phyloP scores from a whole-genome alignment of 1,140 invertebrate species.

The Oncopodura yosiiana region DNA sequence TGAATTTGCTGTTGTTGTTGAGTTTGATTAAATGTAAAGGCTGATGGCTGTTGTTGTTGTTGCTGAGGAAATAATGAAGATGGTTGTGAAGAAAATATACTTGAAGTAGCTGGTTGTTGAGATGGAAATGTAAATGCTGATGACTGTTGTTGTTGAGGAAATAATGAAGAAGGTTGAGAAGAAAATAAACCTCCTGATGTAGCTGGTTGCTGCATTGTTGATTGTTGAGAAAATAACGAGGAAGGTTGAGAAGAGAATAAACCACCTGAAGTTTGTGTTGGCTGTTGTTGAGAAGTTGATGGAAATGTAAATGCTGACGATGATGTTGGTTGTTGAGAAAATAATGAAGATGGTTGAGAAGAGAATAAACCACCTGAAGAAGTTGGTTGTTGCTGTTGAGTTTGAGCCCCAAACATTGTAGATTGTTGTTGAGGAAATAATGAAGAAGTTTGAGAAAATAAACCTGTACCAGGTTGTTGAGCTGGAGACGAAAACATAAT shows the following conservation, averaged over 20 bases:
- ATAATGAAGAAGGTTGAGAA: constrained; percentile 10
- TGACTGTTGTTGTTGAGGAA: not conserved
- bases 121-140: not conserved
- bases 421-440: not conserved
- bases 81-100: not conserved
- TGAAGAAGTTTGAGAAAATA: not conserved
- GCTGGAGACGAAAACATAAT: not conserved
- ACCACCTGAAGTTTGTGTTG: not conserved
- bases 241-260: not conserved
- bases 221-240: not conserved
- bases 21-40: constrained; percentile 6
- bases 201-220: constrained; percentile 37
- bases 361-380: not conserved
- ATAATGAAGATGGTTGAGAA: constrained; percentile 9
- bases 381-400: not conserved
- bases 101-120: not conserved
- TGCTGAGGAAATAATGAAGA: constrained; percentile 9
- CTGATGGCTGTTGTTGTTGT: no score
- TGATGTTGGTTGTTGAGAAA: not conserved
- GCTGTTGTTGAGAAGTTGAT: not conserved
- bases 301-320: not conserved
- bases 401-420: not conserved
- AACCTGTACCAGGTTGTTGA: not conserved
- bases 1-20: constrained; percentile 42
- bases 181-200: constrained; percentile 31